phyloP scores from a whole-genome alignment of 35 echinoderm and acorn worm genomes.

The Anneissia japonica region DNA sequence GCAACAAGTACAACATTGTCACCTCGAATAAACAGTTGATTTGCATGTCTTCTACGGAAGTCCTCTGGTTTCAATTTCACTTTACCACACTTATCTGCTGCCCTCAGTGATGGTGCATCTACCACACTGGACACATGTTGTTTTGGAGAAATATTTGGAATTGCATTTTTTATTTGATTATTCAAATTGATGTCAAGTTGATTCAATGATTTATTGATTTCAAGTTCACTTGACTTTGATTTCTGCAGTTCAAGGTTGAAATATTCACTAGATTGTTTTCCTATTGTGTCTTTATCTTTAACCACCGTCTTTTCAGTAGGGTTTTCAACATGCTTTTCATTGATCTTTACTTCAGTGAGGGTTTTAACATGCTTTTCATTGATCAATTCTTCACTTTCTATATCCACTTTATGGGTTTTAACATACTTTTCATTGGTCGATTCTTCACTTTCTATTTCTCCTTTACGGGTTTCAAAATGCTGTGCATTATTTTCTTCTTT shows the following conservation, averaged over 20 bases:
- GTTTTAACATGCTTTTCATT: too few relatives aligned
- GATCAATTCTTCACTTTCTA: too few relatives aligned
- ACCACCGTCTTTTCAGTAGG: too few relatives aligned
- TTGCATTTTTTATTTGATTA: too few relatives aligned
- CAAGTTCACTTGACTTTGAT: too few relatives aligned
- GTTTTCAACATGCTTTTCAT: too few relatives aligned
- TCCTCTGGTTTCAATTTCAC: conserved; percentile 61
- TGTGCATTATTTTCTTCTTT: background rate
- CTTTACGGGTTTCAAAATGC: background rate
- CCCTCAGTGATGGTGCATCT: background rate
- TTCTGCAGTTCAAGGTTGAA: too few relatives aligned
- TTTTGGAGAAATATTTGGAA: background rate
- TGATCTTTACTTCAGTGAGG: too few relatives aligned
- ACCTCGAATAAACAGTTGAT: conserved; percentile 80
- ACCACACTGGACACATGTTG: background rate
- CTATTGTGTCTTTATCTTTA: too few relatives aligned
- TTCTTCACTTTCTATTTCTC: background rate
- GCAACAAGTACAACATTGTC: conserved; percentile 85
- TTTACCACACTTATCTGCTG: conserved; percentile 10
- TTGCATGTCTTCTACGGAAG: conserved; percentile 61
- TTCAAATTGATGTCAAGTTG: too few relatives aligned
- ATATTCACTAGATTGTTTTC: too few relatives aligned
- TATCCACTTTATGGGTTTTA: background rate
- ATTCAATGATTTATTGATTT: too few relatives aligned
- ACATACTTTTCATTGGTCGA: background rate